A percentile compares a stretch with the other conserved stretches of the same genome.
Conservation (phyloP, 2,113 vertebrate genomes). For the Amblyopsis rosae region DNA sequence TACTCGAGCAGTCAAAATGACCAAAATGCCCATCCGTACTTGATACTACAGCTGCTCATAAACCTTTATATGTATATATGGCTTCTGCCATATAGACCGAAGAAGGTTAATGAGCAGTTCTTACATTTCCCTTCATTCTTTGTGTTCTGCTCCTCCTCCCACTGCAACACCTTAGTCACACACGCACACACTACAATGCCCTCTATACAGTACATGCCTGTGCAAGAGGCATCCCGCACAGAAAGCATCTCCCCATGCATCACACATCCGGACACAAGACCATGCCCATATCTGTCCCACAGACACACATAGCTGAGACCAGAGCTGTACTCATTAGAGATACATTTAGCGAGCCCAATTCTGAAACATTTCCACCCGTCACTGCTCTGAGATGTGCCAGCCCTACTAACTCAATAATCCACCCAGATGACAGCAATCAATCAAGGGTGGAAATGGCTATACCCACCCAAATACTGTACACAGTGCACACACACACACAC, state of each 20-base stretch:
- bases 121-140: background rate
- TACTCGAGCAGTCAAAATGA: no score
- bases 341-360: constrained; percentile 7
- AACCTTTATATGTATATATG: no score
- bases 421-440: constrained; percentile 70
- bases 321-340: constrained; percentile 21
- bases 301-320: constrained; percentile 16
- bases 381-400: constrained; percentile 37
- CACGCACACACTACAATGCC: background rate
- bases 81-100: no score
- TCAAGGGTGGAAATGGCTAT: constrained; percentile 50
- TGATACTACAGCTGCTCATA: no score
- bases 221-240: background rate
- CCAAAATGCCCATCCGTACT: no score
- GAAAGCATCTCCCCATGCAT: background rate
- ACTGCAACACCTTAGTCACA: background rate
- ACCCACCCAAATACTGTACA: constrained; percentile 6
- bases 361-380: constrained; percentile 40
- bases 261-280: background rate
- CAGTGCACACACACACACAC: constrained; percentile 24
- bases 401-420: constrained; percentile 69
- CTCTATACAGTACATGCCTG: constrained; percentile 3
- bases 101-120: no score
- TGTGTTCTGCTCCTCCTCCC: background rate
- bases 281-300: background rate